A percentile compares a stretch with the other conserved stretches of the same genome.
Conservation (phyloP, 2,888 invertebrate genomes). For the Cylindroiulus punctatus region DNA sequence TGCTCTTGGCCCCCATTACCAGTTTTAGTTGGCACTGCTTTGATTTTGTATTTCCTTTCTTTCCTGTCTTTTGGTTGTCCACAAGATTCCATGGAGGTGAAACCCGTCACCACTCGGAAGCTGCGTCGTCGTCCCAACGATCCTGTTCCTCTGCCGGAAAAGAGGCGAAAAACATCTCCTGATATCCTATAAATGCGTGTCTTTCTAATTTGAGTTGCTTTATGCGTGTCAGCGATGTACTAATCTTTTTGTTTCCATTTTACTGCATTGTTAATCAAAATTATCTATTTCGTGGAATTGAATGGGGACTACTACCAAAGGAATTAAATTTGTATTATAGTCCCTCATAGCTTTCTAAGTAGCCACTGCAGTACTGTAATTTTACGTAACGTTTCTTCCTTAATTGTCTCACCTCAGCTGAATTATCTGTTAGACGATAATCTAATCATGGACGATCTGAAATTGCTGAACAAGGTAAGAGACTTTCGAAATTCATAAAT, state of each 20-base stretch:
- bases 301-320: too few relatives aligned
- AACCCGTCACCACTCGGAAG: slow-evolving; percentile 95
- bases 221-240: too few relatives aligned
- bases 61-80: slow-evolving; percentile 33
- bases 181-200: slow-evolving; percentile 65
- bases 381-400: background rate
- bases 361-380: too few relatives aligned
- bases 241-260: too few relatives aligned
- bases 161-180: slow-evolving; percentile 79
- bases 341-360: too few relatives aligned
- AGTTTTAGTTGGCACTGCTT: background rate
- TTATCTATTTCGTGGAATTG: too few relatives aligned
- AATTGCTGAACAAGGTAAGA: slow-evolving; percentile 73
- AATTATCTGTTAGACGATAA: slow-evolving; percentile 87
- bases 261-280: too few relatives aligned
- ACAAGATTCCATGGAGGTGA: slow-evolving; percentile 69
- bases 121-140: slow-evolving; percentile 91
- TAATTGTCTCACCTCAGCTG: slow-evolving; percentile 75
- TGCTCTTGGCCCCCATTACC: background rate
- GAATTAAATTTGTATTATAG: too few relatives aligned
- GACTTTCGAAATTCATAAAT: background rate
- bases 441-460: slow-evolving; percentile 86
- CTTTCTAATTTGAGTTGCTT: background rate
- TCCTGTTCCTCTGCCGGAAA: slow-evolving; percentile 86
- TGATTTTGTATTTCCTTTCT: slow-evolving; percentile 21